phyloP scores from a whole-genome alignment of 2,888 invertebrate species.

The Odontothrips loti region DNA sequence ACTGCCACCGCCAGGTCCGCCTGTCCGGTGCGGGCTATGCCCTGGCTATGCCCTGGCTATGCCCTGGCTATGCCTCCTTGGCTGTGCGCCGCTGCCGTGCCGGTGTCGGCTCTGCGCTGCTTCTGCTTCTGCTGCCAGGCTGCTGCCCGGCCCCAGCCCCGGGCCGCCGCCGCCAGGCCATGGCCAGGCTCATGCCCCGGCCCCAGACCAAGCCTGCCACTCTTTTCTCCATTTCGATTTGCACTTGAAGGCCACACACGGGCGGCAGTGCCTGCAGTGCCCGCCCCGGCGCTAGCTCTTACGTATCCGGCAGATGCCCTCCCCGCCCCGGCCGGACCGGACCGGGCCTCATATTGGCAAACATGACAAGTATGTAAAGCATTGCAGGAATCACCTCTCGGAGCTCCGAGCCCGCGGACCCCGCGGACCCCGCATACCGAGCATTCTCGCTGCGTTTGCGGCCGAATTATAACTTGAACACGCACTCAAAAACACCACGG shows the following conservation, averaged over 20 bases:
- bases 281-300: background rate
- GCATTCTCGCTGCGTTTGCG: constrained; percentile 65
- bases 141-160: too few relatives aligned
- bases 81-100: too few relatives aligned
- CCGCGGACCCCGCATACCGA: constrained; percentile 58
- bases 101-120: too few relatives aligned
- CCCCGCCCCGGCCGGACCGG: constrained; percentile 32
- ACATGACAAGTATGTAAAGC: constrained; percentile 70
- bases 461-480: constrained; percentile 55
- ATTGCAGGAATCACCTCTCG: constrained; percentile 61
- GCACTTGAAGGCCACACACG: too few relatives aligned
- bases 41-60: too few relatives aligned
- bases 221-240: too few relatives aligned
- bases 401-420: background rate
- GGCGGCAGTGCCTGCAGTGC: background rate
- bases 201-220: too few relatives aligned
- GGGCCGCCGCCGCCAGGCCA: too few relatives aligned
- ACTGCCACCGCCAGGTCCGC: background rate
- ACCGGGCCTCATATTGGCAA: constrained; percentile 45
- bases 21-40: background rate
- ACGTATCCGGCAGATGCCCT: background rate
- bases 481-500: constrained; percentile 57
- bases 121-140: too few relatives aligned
- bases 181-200: too few relatives aligned
- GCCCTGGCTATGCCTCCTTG: too few relatives aligned